These are phyloP conservation scores for Drosophila pectinifera DNA, from an alignment of 1,140 invertebrate species.

Conservation along the genomic window DNA sequence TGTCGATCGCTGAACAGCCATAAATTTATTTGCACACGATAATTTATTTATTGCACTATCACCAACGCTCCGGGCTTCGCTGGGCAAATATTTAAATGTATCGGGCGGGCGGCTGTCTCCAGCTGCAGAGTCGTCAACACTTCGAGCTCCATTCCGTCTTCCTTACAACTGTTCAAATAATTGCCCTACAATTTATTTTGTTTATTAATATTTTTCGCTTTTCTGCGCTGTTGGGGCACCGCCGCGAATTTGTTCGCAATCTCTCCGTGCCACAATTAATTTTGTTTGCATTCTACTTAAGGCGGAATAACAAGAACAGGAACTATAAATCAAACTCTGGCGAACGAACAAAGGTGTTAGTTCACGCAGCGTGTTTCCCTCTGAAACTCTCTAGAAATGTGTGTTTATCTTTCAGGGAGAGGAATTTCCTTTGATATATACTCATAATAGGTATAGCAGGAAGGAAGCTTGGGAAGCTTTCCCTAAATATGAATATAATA, in stretches of 20 bases:
- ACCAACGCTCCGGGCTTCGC: slow-evolving; percentile 4
- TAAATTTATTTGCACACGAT: slow-evolving; percentile 81
- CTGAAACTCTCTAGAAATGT: neutral
- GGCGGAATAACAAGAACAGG: slow-evolving; percentile 48
- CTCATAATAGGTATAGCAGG: neutral
- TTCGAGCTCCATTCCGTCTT: slow-evolving; percentile 50
- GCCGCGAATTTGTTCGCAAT: slow-evolving; percentile 60
- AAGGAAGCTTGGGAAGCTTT: too few species aligned
- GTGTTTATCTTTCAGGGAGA: slow-evolving; percentile 5
- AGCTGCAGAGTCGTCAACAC: slow-evolving; percentile 39
- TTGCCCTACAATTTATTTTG: slow-evolving; percentile 38
- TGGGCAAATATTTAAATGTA: slow-evolving; percentile 57
- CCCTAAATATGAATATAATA: too few species aligned
- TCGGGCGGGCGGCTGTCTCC: neutral
- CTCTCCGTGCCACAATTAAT: slow-evolving; percentile 62
- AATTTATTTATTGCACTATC: slow-evolving; percentile 76
- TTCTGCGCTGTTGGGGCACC: slow-evolving; percentile 14
- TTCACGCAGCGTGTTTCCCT: slow-evolving; percentile 9
- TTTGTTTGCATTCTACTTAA: slow-evolving; percentile 70
- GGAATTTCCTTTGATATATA: neutral
- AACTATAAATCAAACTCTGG: slow-evolving; percentile 50
- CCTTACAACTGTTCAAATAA: slow-evolving; percentile 78
- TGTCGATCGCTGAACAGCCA: slow-evolving; percentile 45
- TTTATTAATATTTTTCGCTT: slow-evolving; percentile 57
- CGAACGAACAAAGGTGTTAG: slow-evolving; percentile 23